Evolutionary conservation across 2,888 invertebrate species (phyloP).

Genomic region (Biston stratarius): DNA sequence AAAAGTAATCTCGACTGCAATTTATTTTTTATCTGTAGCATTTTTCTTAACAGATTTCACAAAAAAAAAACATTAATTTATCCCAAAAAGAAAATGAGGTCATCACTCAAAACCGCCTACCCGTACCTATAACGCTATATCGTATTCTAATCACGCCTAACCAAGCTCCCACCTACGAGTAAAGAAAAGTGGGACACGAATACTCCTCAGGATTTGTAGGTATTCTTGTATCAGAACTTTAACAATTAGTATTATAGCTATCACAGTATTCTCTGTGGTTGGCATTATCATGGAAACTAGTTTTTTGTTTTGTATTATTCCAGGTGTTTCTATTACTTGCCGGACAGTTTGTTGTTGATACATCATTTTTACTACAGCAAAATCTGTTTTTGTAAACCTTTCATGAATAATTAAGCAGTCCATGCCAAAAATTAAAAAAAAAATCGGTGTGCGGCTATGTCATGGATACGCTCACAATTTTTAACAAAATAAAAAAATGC

Average conservation of each 20-base stretch:
- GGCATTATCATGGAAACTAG: not conserved
- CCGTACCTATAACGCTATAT: not conserved
- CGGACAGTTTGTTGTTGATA: not conserved
- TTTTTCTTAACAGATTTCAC: no score
- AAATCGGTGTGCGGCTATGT: no score
- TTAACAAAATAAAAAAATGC: no score
- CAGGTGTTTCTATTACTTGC: not conserved
- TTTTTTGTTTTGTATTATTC: not conserved
- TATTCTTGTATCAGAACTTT: slow-evolving; percentile 9
- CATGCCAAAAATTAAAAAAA: no score
- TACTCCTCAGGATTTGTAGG: slow-evolving; percentile 13
- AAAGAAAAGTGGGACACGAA: slow-evolving; percentile 9
- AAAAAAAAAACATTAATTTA: no score
- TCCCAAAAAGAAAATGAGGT: not conserved
- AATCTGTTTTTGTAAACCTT: no score
- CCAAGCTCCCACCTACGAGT: slow-evolving; percentile 9
- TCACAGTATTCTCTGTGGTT: not conserved
- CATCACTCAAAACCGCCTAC: not conserved
- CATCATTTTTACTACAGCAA: no score
- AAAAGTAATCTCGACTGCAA: no score
- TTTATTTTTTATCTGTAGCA: no score
- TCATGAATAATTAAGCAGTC: no score
- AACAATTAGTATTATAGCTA: not conserved
- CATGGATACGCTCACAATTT: no score
- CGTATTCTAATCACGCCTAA: slow-evolving; percentile 15